Evolutionary conservation across 2,113 vertebrate species (phyloP).

Genomic region (Gadus chalcogrammus): DNA sequence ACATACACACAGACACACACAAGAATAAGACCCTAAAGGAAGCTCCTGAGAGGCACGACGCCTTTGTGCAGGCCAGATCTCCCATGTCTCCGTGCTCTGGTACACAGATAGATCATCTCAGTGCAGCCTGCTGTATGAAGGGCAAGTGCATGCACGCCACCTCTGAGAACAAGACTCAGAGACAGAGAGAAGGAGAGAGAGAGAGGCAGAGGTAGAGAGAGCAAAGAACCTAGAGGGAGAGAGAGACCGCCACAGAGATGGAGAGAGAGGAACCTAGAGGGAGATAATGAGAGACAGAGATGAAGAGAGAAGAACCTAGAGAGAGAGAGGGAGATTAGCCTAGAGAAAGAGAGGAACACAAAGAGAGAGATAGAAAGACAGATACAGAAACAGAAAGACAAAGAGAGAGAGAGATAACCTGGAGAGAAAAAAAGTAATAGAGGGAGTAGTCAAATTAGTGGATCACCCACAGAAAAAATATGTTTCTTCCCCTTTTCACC

Average conservation of each 20-base stretch:
- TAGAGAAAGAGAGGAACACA: slow-evolving; percentile 1
- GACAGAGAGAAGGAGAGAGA: slow-evolving; percentile 21
- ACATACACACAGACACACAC: slow-evolving; percentile 32
- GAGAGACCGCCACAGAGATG: not conserved
- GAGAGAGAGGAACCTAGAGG: slow-evolving; percentile 51
- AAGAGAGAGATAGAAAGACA: slow-evolving; percentile 1
- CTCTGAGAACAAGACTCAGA: too few species aligned
- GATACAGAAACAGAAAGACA: slow-evolving; percentile 38
- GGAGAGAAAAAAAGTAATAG: slow-evolving; percentile 13
- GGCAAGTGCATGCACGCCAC: slow-evolving; percentile 71
- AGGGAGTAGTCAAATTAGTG: not conserved
- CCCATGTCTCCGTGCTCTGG: slow-evolving; percentile 60
- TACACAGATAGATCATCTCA: slow-evolving; percentile 67
- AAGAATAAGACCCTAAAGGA: slow-evolving; percentile 49
- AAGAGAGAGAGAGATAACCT: slow-evolving; percentile 4
- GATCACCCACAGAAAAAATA: not conserved
- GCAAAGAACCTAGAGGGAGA: slow-evolving; percentile 1
- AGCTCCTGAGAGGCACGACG: slow-evolving; percentile 62
- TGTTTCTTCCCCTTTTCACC: too few species aligned
- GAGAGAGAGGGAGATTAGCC: slow-evolving; percentile 4
- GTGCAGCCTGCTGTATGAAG: slow-evolving; percentile 57
- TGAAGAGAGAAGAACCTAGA: slow-evolving; percentile 24
- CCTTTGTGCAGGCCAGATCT: slow-evolving; percentile 67
- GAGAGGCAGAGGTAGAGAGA: slow-evolving; percentile 29
- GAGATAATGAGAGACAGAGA: not conserved